Evolutionary conservation across 2,113 vertebrate genomes (phyloP), one percentile per base, ranked within the genome.

Genomic region (Hypanus sabinus): DNA sequence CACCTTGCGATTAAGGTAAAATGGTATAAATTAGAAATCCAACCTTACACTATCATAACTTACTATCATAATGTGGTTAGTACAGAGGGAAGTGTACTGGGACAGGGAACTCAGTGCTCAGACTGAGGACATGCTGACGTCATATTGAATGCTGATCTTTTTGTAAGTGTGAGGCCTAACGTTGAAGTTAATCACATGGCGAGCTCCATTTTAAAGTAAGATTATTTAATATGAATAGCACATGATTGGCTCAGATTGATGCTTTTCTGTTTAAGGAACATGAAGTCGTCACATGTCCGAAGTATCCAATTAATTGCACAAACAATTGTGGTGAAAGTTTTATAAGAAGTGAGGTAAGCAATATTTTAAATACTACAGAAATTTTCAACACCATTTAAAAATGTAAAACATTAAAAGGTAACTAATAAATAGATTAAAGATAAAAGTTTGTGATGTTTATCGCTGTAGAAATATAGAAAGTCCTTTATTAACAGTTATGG

Each of bases 251-350:
- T 90, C 30, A 33, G 60, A 68, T 65, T 10, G 27, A 14, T 62
- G 27, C 87, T 71, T 65, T 0, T 5, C 81, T 55, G 87, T 65
- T 95, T 95, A 94, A 98, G 98, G 96, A 96, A 77, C 98, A 98
- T 27, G 96, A 97, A 94, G 93, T 96, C 94, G 96, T 96, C 71
- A 87, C 96, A 94, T 98, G 98, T 95, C 97, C 97, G 30, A 96
- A 97, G 70, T 97, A 96, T 94, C 97, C 97, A 5, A 95, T 98
- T 91, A 95, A 95, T 94, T 98, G 98, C 95, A 96, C 96, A 93
- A 97, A 97, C 94, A 97, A 97, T 94, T 98, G 98, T 95, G 95
- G 94, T 65, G 95, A 97, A 94, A 95, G 95, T 94, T 95, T 98
- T 95, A 96, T 96, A 94, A 97, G 97, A 95, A 96, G 96, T 60